Conservation (phyloP, 2,797 vertebrate species). For the Macrochelys suwanniensis region DNA sequence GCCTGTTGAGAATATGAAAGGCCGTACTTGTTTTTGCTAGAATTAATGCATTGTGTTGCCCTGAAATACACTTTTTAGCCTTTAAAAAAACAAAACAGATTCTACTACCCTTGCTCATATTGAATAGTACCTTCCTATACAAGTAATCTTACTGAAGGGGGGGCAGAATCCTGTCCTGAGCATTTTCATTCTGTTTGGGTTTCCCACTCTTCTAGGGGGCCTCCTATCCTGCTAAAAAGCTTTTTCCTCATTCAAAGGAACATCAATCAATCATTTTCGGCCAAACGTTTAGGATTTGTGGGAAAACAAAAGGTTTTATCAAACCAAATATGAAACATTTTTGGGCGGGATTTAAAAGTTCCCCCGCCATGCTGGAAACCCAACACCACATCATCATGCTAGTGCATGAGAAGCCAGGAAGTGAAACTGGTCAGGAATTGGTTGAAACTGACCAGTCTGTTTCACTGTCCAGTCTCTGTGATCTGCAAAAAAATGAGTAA, state of each 20-base stretch:
- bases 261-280: not conserved
- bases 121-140: slow-evolving; percentile 1
- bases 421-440: not conserved
- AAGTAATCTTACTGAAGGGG: not conserved
- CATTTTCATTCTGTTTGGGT: not conserved
- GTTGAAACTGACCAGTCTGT: not conserved
- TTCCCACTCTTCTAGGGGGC: not conserved
- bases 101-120: not conserved
- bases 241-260: not conserved
- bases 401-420: not conserved
- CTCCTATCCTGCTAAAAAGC: not conserved
- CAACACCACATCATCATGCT: not conserved
- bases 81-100: not conserved
- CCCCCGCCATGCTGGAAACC: not conserved
- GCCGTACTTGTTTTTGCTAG: not conserved
- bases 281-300: not conserved
- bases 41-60: not conserved
- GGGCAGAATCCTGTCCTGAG: not conserved
- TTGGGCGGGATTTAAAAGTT: not conserved
- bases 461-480: not conserved
- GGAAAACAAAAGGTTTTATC: not conserved
- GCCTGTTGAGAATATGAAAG: not conserved
- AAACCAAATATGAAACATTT: not conserved
- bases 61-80: not conserved
- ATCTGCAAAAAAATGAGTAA: not conserved